Conservation (phyloP, 1,140 invertebrate genomes). For the Colletes latitarsis region DNA sequence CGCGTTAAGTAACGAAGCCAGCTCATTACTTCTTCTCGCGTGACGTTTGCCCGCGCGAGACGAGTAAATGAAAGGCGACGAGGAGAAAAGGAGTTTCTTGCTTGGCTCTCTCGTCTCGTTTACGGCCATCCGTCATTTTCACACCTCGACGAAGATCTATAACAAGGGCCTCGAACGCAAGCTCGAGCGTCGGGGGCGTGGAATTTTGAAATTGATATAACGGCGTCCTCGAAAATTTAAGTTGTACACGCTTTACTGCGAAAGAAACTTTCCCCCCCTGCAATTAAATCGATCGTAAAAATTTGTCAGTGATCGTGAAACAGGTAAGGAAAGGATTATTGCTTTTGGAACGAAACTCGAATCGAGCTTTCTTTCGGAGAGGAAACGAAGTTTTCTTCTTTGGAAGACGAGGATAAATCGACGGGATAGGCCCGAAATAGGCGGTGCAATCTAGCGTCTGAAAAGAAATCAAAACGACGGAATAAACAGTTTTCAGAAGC, state of each 20-base stretch:
- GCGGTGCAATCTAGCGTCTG: too few relatives aligned
- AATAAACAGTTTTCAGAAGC: too few relatives aligned
- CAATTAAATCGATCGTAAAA: background rate
- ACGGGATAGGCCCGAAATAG: too few relatives aligned
- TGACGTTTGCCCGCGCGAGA: slow-evolving; percentile 53
- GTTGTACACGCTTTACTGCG: too few relatives aligned
- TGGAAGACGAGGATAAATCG: too few relatives aligned
- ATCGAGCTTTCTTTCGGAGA: too few relatives aligned
- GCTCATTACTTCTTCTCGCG: slow-evolving; percentile 65
- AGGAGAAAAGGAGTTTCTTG: slow-evolving; percentile 52
- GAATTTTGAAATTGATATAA: slow-evolving; percentile 7
- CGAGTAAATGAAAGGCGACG: slow-evolving; percentile 59
- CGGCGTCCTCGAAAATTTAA: background rate
- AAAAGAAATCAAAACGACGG: too few relatives aligned
- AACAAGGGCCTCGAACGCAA: slow-evolving; percentile 35
- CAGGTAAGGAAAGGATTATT: slow-evolving; percentile 3
- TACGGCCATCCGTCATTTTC: slow-evolving; percentile 67
- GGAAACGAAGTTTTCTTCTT: too few relatives aligned
- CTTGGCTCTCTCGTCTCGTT: slow-evolving; percentile 52
- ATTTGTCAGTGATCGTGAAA: background rate
- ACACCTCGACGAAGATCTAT: slow-evolving; percentile 59
- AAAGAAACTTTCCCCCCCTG: too few relatives aligned
- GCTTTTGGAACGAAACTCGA: too few relatives aligned
- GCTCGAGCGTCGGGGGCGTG: background rate
- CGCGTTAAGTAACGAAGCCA: slow-evolving; percentile 62